Percentiles rank a stretch among this genome's conserved stretches.
Evolutionary conservation across 1,140 invertebrate genomes (phyloP).

Genomic region (Macrocentrus cingulum): DNA sequence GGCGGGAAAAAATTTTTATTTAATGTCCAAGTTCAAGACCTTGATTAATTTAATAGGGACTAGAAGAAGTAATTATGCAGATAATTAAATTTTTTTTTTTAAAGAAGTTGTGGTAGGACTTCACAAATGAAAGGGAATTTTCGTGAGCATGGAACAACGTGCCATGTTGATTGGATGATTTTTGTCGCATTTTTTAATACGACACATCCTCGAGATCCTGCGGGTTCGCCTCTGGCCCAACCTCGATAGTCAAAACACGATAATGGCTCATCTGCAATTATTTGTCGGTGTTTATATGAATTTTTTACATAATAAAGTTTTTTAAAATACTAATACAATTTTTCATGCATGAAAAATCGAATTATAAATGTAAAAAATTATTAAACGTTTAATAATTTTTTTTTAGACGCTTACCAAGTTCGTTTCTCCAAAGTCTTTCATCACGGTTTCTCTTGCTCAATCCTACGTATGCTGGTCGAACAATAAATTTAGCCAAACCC

Average conservation of each 20-base stretch:
- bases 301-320: too few relatives aligned
- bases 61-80: too few relatives aligned
- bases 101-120: constrained; percentile 51
- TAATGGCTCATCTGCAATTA: constrained; percentile 57
- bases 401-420: constrained; percentile 49
- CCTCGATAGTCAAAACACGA: constrained; percentile 64
- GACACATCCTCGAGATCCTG: constrained; percentile 60
- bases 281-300: too few relatives aligned
- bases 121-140: constrained; percentile 64
- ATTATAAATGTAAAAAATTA: too few relatives aligned
- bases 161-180: constrained; percentile 56
- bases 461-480: constrained; percentile 60
- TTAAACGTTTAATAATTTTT: too few relatives aligned
- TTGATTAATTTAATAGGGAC: too few relatives aligned
- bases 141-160: constrained; percentile 57
- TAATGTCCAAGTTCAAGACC: too few relatives aligned
- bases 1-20: too few relatives aligned
- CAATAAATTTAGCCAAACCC: constrained; percentile 56
- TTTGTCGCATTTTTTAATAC: constrained; percentile 47
- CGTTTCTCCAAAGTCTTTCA: constrained; percentile 48
- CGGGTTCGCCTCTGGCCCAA: constrained; percentile 67
- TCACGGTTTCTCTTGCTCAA: constrained; percentile 54
- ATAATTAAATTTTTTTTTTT: not conserved
- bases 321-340: too few relatives aligned
- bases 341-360: too few relatives aligned